These are phyloP conservation scores for Rhynchotus rufescens DNA, from an alignment of 2,797 vertebrate species.

Conservation along the genomic window DNA sequence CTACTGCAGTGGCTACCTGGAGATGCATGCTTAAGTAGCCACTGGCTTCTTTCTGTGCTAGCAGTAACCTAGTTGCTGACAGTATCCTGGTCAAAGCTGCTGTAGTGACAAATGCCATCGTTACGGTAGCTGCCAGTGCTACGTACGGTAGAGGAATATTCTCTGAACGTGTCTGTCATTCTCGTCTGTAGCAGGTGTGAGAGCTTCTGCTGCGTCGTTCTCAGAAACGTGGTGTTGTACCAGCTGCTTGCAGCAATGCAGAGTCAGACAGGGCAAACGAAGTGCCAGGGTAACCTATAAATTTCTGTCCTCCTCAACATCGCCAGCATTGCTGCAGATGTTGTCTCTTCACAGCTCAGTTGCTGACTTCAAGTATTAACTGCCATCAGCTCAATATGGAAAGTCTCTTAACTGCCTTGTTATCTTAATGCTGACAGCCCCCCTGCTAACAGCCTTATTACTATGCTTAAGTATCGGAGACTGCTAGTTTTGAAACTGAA, in stretches of 20 bases:
- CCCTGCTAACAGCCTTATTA: not conserved
- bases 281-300: not conserved
- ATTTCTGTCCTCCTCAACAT: not conserved
- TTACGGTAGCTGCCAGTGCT: not conserved
- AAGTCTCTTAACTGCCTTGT: not conserved
- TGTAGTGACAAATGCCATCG: not conserved
- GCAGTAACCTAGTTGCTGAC: not conserved
- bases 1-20: not conserved
- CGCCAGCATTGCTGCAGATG: not conserved
- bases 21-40: not conserved
- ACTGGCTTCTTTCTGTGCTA: not conserved
- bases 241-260: conserved; percentile 20
- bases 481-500: not conserved
- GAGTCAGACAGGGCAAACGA: not conserved
- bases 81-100: not conserved
- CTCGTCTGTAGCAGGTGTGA: not conserved
- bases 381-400: conserved; percentile 8
- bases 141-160: not conserved
- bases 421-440: not conserved
- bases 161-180: not conserved
- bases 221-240: not conserved
- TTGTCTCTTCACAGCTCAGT: not conserved
- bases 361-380: not conserved
- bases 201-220: not conserved
- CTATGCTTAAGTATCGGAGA: not conserved